Base-by-base conservation (phyloP, 2,113 vertebrate species). In the mouse (Mus musculus) region DNA sequence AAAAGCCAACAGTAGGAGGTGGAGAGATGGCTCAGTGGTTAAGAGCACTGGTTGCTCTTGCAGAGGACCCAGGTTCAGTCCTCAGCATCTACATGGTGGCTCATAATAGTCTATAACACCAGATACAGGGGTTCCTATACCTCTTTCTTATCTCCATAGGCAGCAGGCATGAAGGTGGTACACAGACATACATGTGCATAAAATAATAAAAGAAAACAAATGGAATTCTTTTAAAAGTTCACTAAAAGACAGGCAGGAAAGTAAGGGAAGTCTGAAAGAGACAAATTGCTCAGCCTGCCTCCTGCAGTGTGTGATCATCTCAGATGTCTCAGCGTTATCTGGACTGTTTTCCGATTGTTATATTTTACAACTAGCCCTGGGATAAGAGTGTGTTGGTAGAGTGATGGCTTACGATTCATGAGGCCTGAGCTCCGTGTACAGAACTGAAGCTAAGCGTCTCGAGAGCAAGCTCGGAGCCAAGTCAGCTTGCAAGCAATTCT, bases 391-490 rank as follows among this genome's bases (percentile, higher is more conserved):
- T n/a, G 24, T 30, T 65, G 46, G 6, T 52, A 11, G 39, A 56
- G 2, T 2, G 3, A 5, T 3, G 33, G 26, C 24, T 49, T 24
- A 2, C 5, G n/a, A 26, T 22, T 0, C 52, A 6, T 16, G 17
- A 56, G 19, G 46, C 17, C 33, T n/a, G 24, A 33, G 33, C 20
- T 67, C 28, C 42, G 61, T 17, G 28, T 12, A 46, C 56, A 77
- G 30, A 49, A 65, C 2, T 30, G 8, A 88, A 39, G 82, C 8
- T n/a, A 65, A 54, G 17, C 22, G 59, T 36, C 49, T 90, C 9
- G 24, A 67, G 28, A 85, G 73, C 30, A 91, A n/a, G 5, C 9
- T 24, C 72, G 56, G 14, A 73, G 19, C 33, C 7, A 49, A 54
- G 6, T 78, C 46, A 73, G 11, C 63, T 89, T 85, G 28, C 39